phyloP scores from a whole-genome alignment of 2,113 vertebrate genomes.

The Indicator maculatus region DNA sequence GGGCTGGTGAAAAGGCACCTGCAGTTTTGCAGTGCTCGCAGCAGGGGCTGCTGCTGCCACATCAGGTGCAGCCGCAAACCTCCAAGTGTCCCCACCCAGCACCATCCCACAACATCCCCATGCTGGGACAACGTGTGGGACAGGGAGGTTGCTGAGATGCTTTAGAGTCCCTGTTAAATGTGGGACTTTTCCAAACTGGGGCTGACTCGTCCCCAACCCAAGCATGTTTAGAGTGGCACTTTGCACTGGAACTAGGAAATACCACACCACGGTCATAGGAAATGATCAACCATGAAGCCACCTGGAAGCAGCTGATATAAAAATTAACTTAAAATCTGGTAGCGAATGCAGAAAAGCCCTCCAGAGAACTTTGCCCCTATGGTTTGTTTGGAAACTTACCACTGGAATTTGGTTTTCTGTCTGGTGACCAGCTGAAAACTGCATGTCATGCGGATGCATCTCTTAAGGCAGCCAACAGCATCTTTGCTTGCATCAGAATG shows the following conservation, averaged over 20 bases:
- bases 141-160: neutral
- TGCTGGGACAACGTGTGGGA: neutral
- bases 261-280: neutral
- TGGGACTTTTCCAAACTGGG: neutral
- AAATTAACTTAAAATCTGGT: constrained; percentile 49
- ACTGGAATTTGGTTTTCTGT: constrained; percentile 2
- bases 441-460: accelerated
- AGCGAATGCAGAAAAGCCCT: neutral
- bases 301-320: neutral
- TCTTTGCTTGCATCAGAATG: too few relatives aligned
- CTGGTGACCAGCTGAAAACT: neutral
- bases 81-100: accelerated
- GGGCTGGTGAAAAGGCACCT: neutral
- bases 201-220: neutral
- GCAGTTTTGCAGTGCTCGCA: constrained; percentile 42
- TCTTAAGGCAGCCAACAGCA: neutral
- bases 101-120: neutral
- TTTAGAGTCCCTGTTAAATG: neutral
- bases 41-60: constrained; percentile 57
- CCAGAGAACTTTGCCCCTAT: neutral
- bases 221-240: neutral
- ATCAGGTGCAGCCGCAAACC: neutral
- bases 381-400: neutral
- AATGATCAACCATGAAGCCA: neutral
- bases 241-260: neutral